Evolutionary conservation across 2,797 vertebrate species (phyloP), one percentile per base, ranked within the genome.

Genomic region (Telmatherina bonti): DNA sequence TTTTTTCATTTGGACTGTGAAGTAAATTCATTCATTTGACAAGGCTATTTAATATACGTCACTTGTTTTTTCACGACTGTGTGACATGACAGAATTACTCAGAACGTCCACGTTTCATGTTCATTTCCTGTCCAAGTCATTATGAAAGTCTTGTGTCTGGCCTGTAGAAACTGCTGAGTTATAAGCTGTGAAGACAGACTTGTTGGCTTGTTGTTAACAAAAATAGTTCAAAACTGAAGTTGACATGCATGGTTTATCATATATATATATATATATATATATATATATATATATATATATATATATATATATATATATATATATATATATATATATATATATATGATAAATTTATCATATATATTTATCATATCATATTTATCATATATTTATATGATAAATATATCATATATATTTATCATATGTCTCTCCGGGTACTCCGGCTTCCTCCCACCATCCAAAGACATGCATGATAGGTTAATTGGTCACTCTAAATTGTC

Each of bases 111-210:
- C 59, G 43, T 84, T 66, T 70, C 56, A 10, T 53, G 18, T 47
- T 74, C 30, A 83, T 74, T 85, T 85, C 81, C 81, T 83, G 74
- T 66, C 38, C 31, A 27, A 64, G 54, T 84, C 71, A 88, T 83
- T 20, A 6, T 84, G 72, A 74, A 86, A 86, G 82, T 76, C 7
- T 45, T 77, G 55, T 43, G 67, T 66, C 59, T 70, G 45, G 31
- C 22, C 38, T 66, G 30, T 67, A 69, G 30, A 80, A 82, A 63
- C 56, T 54, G 31, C 57, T 22, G 38, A 24, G 30, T 5, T 20
- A 47, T n/a, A 16, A 30, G 31, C 33, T 51, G 13, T 41, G 10
- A 51, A 72, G 2, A 55, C 49, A 47, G 10, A 18, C 9, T 24
- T 31, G 5, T n/a, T 12, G 7, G 16, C 12, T 7, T 57, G 29